phyloP scores from a whole-genome alignment of 1,140 invertebrate genomes.

The Oncopodura yosiiana region DNA sequence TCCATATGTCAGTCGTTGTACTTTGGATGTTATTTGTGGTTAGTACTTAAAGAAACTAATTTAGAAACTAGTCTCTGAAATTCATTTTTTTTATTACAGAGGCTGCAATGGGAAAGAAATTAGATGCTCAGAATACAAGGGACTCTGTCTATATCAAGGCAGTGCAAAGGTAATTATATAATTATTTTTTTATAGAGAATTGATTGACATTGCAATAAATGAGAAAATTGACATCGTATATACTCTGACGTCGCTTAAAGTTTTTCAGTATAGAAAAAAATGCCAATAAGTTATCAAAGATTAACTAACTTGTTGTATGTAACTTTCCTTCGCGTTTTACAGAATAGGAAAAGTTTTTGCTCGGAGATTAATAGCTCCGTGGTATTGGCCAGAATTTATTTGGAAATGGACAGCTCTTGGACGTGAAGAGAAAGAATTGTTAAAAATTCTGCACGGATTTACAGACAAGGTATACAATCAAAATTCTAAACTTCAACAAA shows the following conservation, averaged over 20 bases:
- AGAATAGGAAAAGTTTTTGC: slow-evolving; percentile 29
- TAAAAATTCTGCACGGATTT: slow-evolving; percentile 15
- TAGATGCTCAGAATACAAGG: slow-evolving; percentile 47
- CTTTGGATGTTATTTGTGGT: slow-evolving; percentile 50
- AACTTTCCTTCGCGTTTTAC: no score
- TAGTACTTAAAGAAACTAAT: background rate
- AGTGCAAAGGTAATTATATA: slow-evolving; percentile 39
- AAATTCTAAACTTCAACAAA: slow-evolving; percentile 15
- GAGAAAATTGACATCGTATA: no score
- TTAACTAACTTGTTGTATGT: no score
- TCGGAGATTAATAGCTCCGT: slow-evolving; percentile 43
- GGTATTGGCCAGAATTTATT: slow-evolving; percentile 43
- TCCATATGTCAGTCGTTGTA: slow-evolving; percentile 45
- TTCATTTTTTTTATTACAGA: slow-evolving; percentile 37
- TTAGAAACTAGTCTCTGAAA: background rate
- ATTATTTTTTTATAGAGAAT: background rate
- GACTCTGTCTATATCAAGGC: slow-evolving; percentile 49
- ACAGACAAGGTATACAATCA: slow-evolving; percentile 15
- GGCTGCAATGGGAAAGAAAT: slow-evolving; percentile 53
- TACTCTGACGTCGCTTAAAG: no score
- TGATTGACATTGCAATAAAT: background rate
- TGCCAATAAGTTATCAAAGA: no score
- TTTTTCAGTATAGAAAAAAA: no score
- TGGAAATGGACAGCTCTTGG: slow-evolving; percentile 39
- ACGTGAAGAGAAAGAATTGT: slow-evolving; percentile 26